Evolutionary conservation across 1,140 invertebrate species (phyloP).

Genomic region (Pachyrhynchus sulphureomaculatus): DNA sequence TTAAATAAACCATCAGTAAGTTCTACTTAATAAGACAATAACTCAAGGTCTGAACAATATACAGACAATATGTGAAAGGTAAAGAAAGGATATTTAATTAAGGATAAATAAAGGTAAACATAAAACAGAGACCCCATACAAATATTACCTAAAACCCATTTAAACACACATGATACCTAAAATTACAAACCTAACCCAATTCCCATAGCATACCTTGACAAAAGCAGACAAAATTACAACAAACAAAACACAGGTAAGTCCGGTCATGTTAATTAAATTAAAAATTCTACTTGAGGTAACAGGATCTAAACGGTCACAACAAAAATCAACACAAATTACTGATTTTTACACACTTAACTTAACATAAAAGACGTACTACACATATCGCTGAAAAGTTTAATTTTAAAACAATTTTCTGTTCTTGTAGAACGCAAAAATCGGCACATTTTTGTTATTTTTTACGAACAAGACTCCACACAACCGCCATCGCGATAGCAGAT

Average conservation of each 20-base stretch:
- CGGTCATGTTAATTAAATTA: conserved; percentile 13
- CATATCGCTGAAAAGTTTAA: conserved; percentile 9
- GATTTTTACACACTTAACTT: conserved; percentile 6
- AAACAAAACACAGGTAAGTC: conserved; percentile 21
- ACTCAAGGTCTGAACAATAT: neutral
- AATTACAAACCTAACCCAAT: neutral
- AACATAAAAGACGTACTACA: conserved; percentile 4
- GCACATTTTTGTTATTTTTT: conserved; percentile 26
- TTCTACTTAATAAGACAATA: neutral
- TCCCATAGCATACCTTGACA: conserved; percentile 17
- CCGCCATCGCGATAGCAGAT: conserved; percentile 14
- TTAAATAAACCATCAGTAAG: too few species aligned
- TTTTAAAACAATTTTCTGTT: conserved; percentile 1
- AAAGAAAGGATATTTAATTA: too few species aligned
- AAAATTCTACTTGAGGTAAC: conserved; percentile 7
- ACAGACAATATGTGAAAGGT: neutral
- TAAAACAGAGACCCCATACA: too few species aligned
- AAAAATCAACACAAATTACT: conserved; percentile 2
- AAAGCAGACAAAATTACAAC: conserved; percentile 21
- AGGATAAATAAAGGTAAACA: too few species aligned
- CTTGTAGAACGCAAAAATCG: neutral
- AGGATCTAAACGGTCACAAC: conserved; percentile 8
- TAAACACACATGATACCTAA: neutral
- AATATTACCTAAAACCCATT: too few species aligned
- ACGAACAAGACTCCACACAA: conserved; percentile 24